Conservation (phyloP, 2,113 vertebrate genomes). For the Atractosteus spatula region DNA sequence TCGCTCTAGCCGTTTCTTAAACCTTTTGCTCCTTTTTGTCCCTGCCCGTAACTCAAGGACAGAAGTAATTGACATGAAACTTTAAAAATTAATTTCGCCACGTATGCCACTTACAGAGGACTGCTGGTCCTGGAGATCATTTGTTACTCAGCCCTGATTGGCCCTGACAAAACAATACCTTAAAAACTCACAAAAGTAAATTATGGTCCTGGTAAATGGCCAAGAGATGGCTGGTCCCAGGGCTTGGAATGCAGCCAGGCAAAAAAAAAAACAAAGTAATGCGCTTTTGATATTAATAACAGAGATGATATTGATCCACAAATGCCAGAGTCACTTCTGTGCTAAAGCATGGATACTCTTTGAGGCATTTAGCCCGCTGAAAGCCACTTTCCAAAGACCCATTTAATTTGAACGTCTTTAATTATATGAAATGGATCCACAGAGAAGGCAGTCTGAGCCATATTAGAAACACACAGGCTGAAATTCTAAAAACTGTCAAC, state of each 20-base stretch:
- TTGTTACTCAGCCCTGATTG: slow-evolving; percentile 98
- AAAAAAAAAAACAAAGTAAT: slow-evolving; percentile 98
- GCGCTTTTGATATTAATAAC: slow-evolving; percentile 99
- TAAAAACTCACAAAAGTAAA: slow-evolving; percentile 99
- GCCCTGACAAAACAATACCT: slow-evolving; percentile 99
- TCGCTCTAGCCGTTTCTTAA: slow-evolving; percentile 64
- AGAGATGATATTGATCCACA: slow-evolving; percentile 94
- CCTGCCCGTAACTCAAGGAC: slow-evolving; percentile 91
- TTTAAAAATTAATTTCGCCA: slow-evolving; percentile 94
- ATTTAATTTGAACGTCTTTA: slow-evolving; percentile 95
- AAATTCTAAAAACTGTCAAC: no score
- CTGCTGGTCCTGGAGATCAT: slow-evolving; percentile 82
- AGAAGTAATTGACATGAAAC: slow-evolving; percentile 89
- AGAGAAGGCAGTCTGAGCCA: slow-evolving; percentile 52
- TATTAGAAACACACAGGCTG: no score
- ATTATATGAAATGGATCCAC: slow-evolving; percentile 91
- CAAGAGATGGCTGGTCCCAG: slow-evolving; percentile 61
- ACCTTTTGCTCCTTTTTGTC: slow-evolving; percentile 68
- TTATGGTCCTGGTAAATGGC: slow-evolving; percentile 94
- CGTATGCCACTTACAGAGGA: slow-evolving; percentile 77
- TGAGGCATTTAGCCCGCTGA: slow-evolving; percentile 84
- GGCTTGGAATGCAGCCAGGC: slow-evolving; percentile 82
- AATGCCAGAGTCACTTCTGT: slow-evolving; percentile 74
- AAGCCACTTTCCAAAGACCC: slow-evolving; percentile 90
- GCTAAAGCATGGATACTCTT: slow-evolving; percentile 77